Evolutionary conservation across 1,140 invertebrate species (phyloP).

Genomic region (Bombus pyrosoma): DNA sequence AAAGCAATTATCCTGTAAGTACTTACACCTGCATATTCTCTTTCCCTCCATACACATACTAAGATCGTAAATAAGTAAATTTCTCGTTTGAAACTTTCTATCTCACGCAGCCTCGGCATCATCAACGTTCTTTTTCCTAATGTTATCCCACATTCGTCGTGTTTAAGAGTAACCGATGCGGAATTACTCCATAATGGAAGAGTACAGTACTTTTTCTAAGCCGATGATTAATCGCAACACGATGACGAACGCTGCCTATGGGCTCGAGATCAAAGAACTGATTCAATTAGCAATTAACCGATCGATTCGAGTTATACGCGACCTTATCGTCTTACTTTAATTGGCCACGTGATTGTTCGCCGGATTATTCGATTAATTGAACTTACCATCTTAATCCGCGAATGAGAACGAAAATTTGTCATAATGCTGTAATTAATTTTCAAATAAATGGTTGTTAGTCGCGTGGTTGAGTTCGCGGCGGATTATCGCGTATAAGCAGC

Average conservation of each 20-base stretch:
- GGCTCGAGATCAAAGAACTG: neutral
- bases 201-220: constrained; percentile 2
- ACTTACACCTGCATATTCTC: neutral
- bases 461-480: neutral
- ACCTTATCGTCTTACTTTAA: neutral
- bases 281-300: constrained; percentile 11
- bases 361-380: neutral
- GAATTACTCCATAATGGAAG: neutral
- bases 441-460: neutral
- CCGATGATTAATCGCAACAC: constrained; percentile 1
- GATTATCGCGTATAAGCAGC: neutral
- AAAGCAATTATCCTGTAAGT: neutral
- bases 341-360: neutral
- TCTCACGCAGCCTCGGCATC: neutral
- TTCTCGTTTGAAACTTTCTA: constrained; percentile 15
- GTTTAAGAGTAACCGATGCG: neutral
- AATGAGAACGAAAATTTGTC: constrained; percentile 5
- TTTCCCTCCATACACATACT: neutral
- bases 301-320: neutral
- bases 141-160: neutral
- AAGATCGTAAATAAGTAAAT: neutral
- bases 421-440: constrained; percentile 11
- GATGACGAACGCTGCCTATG: constrained; percentile 5
- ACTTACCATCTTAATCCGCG: neutral
- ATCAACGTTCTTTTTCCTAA: neutral